These are phyloP conservation scores for Chelonia mydas DNA, from an alignment of 2,797 vertebrate genomes.

Conservation along the genomic window DNA sequence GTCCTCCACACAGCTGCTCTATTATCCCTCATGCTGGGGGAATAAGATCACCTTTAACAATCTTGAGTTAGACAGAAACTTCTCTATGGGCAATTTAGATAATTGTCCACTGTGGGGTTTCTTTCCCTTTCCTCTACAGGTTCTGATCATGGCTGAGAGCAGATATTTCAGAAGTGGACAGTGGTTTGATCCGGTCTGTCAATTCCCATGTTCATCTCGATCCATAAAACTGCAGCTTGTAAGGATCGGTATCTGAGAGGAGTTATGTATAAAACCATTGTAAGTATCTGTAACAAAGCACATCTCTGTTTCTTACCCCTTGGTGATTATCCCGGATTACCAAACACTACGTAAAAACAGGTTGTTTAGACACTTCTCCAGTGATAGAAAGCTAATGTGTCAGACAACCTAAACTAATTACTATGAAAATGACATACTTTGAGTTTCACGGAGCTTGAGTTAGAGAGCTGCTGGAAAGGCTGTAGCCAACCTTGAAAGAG, in stretches of 20 bases:
- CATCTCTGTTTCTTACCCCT: accelerated
- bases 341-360: accelerated
- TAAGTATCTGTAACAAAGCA: accelerated
- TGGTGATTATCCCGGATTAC: accelerated
- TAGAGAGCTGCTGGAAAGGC: neutral
- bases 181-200: accelerated
- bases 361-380: neutral
- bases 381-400: neutral
- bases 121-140: accelerated
- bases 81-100: accelerated
- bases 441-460: neutral
- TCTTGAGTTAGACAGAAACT: accelerated
- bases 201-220: accelerated
- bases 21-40: neutral
- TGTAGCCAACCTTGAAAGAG: neutral
- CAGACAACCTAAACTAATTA: neutral
- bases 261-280: neutral
- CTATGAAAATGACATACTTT: neutral
- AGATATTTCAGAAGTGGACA: neutral
- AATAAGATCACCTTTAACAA: accelerated
- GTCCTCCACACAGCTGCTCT: neutral
- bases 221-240: accelerated
- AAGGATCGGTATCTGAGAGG: neutral
- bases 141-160: accelerated
- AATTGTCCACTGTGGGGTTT: accelerated